Evolutionary conservation across 2,113 vertebrate genomes (phyloP).

Genomic region (Tupaia tana): DNA sequence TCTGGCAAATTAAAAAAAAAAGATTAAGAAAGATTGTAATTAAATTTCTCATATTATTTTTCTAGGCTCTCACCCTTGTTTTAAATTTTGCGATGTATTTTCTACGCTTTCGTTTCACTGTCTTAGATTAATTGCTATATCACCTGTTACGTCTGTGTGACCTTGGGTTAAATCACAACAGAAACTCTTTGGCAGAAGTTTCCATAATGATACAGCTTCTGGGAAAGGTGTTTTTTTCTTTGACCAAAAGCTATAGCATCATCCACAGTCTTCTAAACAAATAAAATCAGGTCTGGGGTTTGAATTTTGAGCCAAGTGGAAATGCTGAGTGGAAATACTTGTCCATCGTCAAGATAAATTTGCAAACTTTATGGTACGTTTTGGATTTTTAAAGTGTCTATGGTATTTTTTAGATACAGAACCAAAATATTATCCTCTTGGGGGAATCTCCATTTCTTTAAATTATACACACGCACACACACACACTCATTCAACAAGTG

Average conservation of each 20-base stretch:
- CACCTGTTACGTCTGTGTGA: slow-evolving; percentile 45
- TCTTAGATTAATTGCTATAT: slow-evolving; percentile 41
- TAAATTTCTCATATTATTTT: neutral
- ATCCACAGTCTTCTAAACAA: neutral
- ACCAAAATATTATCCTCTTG: neutral
- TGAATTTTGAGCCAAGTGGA: neutral
- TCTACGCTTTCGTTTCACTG: neutral
- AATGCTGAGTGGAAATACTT: neutral
- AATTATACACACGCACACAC: neutral
- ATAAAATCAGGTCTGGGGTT: neutral
- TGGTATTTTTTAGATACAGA: slow-evolving; percentile 17
- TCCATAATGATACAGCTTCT: slow-evolving; percentile 53
- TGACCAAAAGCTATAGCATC: slow-evolving; percentile 11
- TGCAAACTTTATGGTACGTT: neutral
- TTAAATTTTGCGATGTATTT: slow-evolving; percentile 43
- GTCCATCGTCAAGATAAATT: slow-evolving; percentile 23
- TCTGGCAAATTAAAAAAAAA: too few species aligned
- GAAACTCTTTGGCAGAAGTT: slow-evolving; percentile 48
- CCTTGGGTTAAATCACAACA: slow-evolving; percentile 39
- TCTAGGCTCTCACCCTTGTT: neutral
- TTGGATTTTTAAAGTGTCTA: neutral
- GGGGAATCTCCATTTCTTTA: neutral
- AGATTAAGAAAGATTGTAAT: neutral
- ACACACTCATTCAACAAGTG: neutral
- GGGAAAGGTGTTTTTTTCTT: slow-evolving; percentile 47